These are phyloP conservation scores for Neoaliturus tenellus DNA, from an alignment of 2,888 invertebrate genomes.

Conservation along the genomic window DNA sequence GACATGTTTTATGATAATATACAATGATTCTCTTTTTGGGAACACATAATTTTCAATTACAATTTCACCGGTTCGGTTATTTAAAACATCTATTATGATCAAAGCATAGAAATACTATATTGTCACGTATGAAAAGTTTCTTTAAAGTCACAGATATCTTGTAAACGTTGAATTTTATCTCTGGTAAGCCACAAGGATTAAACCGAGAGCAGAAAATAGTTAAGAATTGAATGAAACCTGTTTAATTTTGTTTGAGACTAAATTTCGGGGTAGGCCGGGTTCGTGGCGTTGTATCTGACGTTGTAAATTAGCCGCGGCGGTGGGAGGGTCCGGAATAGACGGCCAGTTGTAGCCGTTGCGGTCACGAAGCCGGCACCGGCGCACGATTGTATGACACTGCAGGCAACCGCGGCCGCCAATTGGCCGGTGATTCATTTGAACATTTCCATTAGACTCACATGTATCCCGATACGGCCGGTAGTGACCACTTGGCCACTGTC, in stretches of 20 bases:
- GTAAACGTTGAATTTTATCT: too few relatives aligned
- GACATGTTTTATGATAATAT: too few relatives aligned
- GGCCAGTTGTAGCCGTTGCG: background rate
- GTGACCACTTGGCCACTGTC: background rate
- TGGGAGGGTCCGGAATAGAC: constrained; percentile 8
- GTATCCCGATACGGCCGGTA: background rate
- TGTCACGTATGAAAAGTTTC: too few relatives aligned
- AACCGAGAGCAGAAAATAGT: background rate
- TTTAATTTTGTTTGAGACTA: constrained; percentile 43
- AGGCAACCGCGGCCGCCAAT: constrained; percentile 4
- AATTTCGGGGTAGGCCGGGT: constrained; percentile 48
- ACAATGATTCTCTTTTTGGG: too few relatives aligned
- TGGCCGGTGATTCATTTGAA: constrained; percentile 40
- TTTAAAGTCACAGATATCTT: too few relatives aligned
- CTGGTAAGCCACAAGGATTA: background rate
- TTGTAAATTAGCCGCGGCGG: constrained; percentile 38
- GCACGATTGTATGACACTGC: background rate
- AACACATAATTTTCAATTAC: too few relatives aligned
- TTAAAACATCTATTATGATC: too few relatives aligned
- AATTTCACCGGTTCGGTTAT: too few relatives aligned
- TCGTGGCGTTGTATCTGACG: constrained; percentile 48
- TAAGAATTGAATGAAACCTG: constrained; percentile 38
- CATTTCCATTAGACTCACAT: constrained; percentile 40
- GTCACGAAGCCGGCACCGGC: constrained; percentile 42
- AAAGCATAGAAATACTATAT: too few relatives aligned